Evolutionary conservation across 2,888 invertebrate genomes (phyloP), one percentile per base, ranked within the genome.

Genomic region (Syritta pipiens): DNA sequence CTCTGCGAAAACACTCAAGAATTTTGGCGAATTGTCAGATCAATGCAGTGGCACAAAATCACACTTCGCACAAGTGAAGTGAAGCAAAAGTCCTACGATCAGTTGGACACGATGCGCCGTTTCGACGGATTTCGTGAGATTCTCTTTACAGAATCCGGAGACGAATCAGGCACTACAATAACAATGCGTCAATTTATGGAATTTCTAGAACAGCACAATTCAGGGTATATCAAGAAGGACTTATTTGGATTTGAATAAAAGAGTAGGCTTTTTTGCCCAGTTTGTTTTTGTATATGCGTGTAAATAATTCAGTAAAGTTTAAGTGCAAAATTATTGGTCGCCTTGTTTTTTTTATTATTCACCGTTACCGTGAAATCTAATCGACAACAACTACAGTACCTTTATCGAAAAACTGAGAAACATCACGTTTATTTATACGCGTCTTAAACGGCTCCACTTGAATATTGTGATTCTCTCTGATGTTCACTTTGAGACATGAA

Each of bases 21-120:
- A 83, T 97, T 94, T 92, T 97, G 97, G 96, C 92, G 92, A 84
- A 89, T 91, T 83, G 92, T 97, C 4, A 94, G 94, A 86, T 89
- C 92, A 19, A 92, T 96, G 93, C 93, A 91, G 82, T 97, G 97
- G 97, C 95, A 97, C 84, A 94, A 93, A 89, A 94, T 97, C 82
- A 90, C 92, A 60, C 89, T 96, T 69, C 93, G 93, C 84, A 93
- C 94, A 86, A 91, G 91, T 59, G 97, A 97, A 89, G 90, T 74
- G 1, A 79, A 67, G 20, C 76, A 81, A 19, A 83, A 82, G 17
- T 22, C 77, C 0, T 49, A 14, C 6, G 74, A 62, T 1, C 82
- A 85, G 10, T 68, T 86, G 2, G 82, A 84, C 26, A 79, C 83
- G 6, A 83, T 84, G 46, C 83, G 86, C 0, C 83, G 84, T 40